phyloP scores from a whole-genome alignment of 2,113 vertebrate genomes.

The Sorex araneus region DNA sequence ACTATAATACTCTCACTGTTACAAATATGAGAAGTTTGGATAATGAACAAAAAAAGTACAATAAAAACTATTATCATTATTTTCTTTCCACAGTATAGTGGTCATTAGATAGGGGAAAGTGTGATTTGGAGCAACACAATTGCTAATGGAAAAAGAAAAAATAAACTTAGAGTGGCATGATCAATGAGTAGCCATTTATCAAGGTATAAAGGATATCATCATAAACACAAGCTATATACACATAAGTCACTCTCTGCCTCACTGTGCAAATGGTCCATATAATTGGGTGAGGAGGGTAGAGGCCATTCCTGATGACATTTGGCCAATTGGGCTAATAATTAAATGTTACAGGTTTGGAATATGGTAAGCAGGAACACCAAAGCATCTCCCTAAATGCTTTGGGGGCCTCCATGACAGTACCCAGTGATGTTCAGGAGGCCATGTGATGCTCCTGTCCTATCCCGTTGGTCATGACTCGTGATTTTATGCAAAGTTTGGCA shows the following conservation, averaged over 20 bases:
- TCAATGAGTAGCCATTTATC: neutral
- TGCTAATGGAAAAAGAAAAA: conserved; percentile 40
- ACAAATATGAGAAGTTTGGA: neutral
- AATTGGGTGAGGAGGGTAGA: neutral
- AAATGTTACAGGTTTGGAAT: neutral
- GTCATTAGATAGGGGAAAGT: neutral
- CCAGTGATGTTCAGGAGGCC: no score
- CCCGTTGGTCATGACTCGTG: no score
- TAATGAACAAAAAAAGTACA: neutral
- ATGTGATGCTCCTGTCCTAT: no score
- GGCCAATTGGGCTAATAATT: no score
- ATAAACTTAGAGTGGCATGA: neutral
- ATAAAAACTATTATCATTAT: neutral
- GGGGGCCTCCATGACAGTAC: no score
- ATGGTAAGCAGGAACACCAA: no score
- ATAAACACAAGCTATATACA: neutral
- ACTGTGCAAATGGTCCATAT: neutral
- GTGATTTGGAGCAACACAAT: conserved; percentile 21
- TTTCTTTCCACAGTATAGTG: neutral
- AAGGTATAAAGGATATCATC: neutral
- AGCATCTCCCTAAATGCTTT: no score
- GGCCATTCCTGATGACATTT: no score
- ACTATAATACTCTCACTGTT: neutral
- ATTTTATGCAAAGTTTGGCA: no score
- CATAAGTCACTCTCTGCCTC: neutral